Conservation (phyloP, 2,888 invertebrate genomes). For the Marasmarcha lunaedactyla region DNA sequence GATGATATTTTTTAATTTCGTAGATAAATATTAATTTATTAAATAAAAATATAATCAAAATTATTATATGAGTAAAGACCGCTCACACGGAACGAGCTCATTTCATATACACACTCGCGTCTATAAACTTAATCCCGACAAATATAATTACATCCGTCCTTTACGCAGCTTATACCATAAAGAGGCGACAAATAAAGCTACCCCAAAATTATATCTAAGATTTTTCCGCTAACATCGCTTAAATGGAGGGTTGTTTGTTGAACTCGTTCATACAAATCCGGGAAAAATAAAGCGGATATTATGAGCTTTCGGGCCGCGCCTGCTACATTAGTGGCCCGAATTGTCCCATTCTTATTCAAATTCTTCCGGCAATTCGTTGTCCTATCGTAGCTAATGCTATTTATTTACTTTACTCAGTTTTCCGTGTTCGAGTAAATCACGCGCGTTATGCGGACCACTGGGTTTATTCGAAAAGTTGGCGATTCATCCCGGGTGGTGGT, state of each 20-base stretch:
- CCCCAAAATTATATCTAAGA: slow-evolving; percentile 50
- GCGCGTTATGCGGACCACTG: background rate
- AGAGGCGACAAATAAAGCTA: slow-evolving; percentile 44
- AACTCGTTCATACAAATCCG: slow-evolving; percentile 59
- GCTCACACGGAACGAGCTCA: too few species aligned
- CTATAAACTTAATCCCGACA: background rate
- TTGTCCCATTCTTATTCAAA: slow-evolving; percentile 66
- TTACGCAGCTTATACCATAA: background rate
- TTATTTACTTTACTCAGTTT: background rate
- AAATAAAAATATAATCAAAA: too few species aligned
- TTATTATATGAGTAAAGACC: too few species aligned
- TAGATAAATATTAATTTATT: too few species aligned
- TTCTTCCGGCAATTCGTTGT: slow-evolving; percentile 65
- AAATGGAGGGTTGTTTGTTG: slow-evolving; percentile 48
- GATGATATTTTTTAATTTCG: too few species aligned
- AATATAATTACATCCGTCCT: background rate
- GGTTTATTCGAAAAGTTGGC: slow-evolving; percentile 6
- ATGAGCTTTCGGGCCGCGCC: slow-evolving; percentile 48
- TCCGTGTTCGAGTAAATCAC: background rate
- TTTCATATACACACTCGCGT: too few species aligned
- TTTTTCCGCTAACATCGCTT: slow-evolving; percentile 39
- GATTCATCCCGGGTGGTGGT: slow-evolving; percentile 9
- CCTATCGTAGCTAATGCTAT: slow-evolving; percentile 46
- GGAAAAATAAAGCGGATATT: slow-evolving; percentile 68
- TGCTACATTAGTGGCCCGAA: slow-evolving; percentile 61